Evolutionary conservation across 2,113 vertebrate genomes (phyloP).

Genomic region (Seriola quinqueradiata): DNA sequence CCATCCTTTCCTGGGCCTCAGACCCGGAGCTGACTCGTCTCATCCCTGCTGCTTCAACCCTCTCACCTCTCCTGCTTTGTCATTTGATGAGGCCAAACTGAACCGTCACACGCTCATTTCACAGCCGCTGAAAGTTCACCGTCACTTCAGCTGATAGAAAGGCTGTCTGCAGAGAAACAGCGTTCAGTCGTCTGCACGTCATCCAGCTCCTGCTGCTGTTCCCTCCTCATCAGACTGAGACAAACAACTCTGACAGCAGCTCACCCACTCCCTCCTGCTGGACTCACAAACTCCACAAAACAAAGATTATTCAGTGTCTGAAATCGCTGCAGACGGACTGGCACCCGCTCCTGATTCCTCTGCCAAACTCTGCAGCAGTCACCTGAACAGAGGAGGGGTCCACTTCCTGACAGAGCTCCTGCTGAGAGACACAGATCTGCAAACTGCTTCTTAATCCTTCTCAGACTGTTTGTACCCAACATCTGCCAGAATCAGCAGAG

Average conservation of each 20-base stretch:
- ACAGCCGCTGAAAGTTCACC: neutral
- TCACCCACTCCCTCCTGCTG: neutral
- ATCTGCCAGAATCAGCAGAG: neutral
- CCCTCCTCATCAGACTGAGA: slow-evolving; percentile 4
- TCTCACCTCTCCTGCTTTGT: neutral
- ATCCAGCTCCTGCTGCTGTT: neutral
- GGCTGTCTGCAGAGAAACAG: too few relatives aligned
- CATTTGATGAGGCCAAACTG: neutral
- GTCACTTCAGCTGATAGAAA: neutral
- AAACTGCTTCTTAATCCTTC: neutral
- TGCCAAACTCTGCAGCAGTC: slow-evolving; percentile 18
- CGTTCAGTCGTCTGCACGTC: too few relatives aligned
- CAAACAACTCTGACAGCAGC: neutral
- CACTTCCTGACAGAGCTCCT: neutral
- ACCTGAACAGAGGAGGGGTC: slow-evolving; percentile 13
- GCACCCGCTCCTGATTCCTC: neutral
- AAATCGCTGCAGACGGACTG: neutral
- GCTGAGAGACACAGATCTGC: slow-evolving; percentile 5
- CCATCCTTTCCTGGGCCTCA: too few relatives aligned
- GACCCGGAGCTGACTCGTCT: too few relatives aligned
- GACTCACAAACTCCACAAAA: too few relatives aligned
- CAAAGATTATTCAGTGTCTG: too few relatives aligned
- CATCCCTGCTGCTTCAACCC: too few relatives aligned
- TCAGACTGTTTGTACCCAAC: too few relatives aligned
- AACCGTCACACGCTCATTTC: neutral